Base-by-base conservation (phyloP, 2,113 vertebrate species). In the Campylomormyrus tamandua region DNA sequence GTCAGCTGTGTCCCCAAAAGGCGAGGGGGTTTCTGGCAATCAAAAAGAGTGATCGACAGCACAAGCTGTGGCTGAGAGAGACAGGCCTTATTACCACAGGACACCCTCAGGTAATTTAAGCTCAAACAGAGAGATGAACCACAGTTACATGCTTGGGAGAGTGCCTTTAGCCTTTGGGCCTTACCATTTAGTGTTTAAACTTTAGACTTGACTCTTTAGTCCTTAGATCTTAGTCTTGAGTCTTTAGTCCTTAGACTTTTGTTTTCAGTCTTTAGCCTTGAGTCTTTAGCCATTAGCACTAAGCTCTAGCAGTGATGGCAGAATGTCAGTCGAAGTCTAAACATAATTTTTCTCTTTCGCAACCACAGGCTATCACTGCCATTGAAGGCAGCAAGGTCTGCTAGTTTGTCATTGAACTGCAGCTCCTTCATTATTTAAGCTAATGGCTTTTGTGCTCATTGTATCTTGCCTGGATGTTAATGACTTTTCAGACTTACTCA, bases 271-370 rank as follows among this genome's bases (percentile, higher is more conserved):
- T 31, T 70, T 70, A 31, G 62, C 31, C 31, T 27, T 31, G n/a
- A 66, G 62, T 27, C n/a, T 66, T 77, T 77, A 77, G 1, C 31
- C 27, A 3, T 35, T 42, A 83, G 42, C 80, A 15, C 8, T 48
- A 48, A 48, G 83, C 19, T n/a, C 83, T 48, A 13, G 45, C 39
- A 13, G 24, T 3, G 39, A 24, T 83, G 77, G 17, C 77, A 42
- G 77, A 17, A 35, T 80, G 35, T 80, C 35, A 84, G 45, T 45
- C 9, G 3, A 45, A 19, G 42, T 84, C 19, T 48, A 84, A 42
- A 92, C 92, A 92, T 89, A 88, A 93, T 91, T 90, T 90, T 91
- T 92, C 91, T 42, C 15, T 3, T 48, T 62, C 62, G 31, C 9
- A 42, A 49, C 45, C 87, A 66, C n/a, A 74, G 42, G 42, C 62